These are phyloP conservation scores for Mechanitis mazaeus DNA, from an alignment of 2,888 invertebrate genomes.

Conservation along the genomic window DNA sequence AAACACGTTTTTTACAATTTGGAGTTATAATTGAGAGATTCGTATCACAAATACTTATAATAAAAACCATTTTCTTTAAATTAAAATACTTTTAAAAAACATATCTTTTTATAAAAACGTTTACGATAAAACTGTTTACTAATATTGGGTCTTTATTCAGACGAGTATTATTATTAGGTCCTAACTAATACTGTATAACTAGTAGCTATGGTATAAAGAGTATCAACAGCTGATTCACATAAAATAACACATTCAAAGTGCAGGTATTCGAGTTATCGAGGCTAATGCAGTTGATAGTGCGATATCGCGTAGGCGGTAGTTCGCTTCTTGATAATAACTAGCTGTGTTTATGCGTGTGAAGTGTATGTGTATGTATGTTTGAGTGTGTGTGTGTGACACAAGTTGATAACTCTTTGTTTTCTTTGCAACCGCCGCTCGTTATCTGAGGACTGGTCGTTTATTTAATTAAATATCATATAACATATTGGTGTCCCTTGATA, in stretches of 20 bases:
- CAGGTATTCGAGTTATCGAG: conserved; percentile 59
- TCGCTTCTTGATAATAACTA: conserved; percentile 36
- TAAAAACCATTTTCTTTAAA: no score
- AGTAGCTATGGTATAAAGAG: no score
- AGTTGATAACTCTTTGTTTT: conserved; percentile 61
- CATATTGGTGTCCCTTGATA: conserved; percentile 8
- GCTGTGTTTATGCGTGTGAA: conserved; percentile 12
- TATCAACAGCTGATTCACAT: conserved; percentile 43
- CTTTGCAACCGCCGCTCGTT: conserved; percentile 51
- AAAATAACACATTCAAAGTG: conserved; percentile 38
- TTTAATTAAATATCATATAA: conserved; percentile 45
- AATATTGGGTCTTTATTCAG: no score
- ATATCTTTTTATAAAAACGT: no score
- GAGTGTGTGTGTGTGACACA: conserved; percentile 40
- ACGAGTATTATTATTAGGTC: no score
- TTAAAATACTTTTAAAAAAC: no score
- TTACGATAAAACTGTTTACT: no score
- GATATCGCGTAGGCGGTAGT: conserved; percentile 52
- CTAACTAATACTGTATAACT: no score
- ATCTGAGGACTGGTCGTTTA: conserved; percentile 54
- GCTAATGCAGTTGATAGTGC: conserved; percentile 56
- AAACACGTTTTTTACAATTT: no score
- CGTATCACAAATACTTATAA: no score
- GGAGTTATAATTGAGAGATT: no score
- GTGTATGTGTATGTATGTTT: conserved; percentile 10